Conservation (phyloP, 1,140 invertebrate species). For the Chironomus striatipennis region DNA sequence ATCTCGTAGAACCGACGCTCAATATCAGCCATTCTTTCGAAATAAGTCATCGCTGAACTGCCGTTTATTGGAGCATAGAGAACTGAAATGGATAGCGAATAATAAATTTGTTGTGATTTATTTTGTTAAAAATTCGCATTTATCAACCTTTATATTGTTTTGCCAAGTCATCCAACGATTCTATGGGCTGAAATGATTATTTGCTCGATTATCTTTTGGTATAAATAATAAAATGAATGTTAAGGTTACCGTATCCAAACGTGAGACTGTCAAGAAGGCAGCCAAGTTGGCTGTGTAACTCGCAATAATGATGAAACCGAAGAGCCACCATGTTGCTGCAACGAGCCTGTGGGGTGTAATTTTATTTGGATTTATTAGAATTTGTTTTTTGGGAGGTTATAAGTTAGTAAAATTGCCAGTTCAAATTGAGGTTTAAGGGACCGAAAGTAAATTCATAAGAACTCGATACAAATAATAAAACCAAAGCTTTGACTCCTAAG, state of each 20-base stretch:
- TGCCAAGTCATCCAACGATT: slow-evolving; percentile 83
- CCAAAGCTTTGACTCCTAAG: no score
- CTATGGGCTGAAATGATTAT: slow-evolving; percentile 52
- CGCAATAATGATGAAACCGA: slow-evolving; percentile 97
- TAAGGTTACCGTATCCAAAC: slow-evolving; percentile 59
- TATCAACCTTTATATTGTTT: slow-evolving; percentile 83
- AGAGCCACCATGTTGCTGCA: slow-evolving; percentile 96
- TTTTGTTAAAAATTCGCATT: slow-evolving; percentile 46
- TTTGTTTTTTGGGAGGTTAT: not conserved
- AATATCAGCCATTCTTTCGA: slow-evolving; percentile 92
- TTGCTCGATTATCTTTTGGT: no score
- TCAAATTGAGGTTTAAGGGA: no score
- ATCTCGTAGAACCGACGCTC: slow-evolving; percentile 93
- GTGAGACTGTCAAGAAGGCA: slow-evolving; percentile 86
- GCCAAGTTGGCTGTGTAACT: slow-evolving; percentile 96
- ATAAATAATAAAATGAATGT: no score
- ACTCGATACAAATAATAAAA: no score
- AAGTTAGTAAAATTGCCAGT: no score
- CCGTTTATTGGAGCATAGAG: not conserved
- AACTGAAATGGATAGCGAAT: not conserved
- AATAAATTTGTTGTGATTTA: slow-evolving; percentile 49
- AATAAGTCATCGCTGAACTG: slow-evolving; percentile 84
- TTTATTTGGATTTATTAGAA: not conserved
- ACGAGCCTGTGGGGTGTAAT: slow-evolving; percentile 62
- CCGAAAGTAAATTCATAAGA: no score